Conservation (phyloP, 2,113 vertebrate species). For the Paramormyrops kingsleyae region DNA sequence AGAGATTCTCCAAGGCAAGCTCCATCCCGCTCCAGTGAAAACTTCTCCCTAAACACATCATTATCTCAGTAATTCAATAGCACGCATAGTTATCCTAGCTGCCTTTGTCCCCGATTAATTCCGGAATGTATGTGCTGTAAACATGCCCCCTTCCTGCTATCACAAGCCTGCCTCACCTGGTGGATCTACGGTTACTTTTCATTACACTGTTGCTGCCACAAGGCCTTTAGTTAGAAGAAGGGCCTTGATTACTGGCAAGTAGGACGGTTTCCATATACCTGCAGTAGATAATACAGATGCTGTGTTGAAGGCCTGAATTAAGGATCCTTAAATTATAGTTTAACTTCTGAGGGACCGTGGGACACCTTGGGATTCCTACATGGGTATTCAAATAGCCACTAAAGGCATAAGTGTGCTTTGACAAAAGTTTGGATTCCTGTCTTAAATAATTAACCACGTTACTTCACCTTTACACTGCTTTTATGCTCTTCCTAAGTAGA, state of each 20-base stretch:
- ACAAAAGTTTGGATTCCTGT: not conserved
- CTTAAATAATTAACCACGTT: not conserved
- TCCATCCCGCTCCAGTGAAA: not conserved
- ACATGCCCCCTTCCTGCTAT: not conserved
- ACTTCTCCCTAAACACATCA: slow-evolving; percentile 10
- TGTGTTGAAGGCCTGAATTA: not conserved
- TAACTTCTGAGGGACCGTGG: not conserved
- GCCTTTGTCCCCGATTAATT: not conserved
- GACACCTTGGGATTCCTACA: not conserved
- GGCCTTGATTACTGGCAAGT: not conserved
- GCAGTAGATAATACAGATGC: not conserved
- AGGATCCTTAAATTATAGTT: not conserved
- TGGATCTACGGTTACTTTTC: not conserved
- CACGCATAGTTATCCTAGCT: not conserved
- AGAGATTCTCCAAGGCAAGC: not conserved
- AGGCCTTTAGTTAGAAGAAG: not conserved
- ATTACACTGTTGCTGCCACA: not conserved
- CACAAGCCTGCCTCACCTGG: not conserved
- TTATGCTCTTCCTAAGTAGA: not conserved
- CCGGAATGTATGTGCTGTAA: not conserved
- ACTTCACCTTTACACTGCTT: not conserved
- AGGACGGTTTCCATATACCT: not conserved
- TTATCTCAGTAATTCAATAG: slow-evolving; percentile 5
- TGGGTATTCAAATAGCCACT: not conserved
- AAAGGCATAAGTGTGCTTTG: not conserved